Base-by-base conservation (phyloP, 2,888 invertebrate species). In the Papilio protenor region DNA sequence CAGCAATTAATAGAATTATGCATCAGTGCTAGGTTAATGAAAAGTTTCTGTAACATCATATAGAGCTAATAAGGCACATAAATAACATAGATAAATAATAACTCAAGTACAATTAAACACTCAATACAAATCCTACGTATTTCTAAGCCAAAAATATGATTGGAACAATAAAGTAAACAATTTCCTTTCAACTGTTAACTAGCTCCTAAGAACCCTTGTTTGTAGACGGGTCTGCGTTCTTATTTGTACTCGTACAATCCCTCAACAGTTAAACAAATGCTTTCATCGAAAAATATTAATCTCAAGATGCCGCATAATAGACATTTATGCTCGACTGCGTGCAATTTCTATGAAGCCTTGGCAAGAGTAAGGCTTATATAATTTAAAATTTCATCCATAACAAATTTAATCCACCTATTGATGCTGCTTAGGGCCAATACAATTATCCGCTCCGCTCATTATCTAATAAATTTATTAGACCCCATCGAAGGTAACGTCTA, bases 241-340 rank as follows among this genome's bases (percentile, higher is more conserved):
- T 87, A 85, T 86, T 88, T 87, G 85, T 87, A 86, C 85, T 85
- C 86, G 87, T 87, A 90, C 88, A 86, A 87, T 86, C 91, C 88
- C 88, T 89, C 86, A 88, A 85, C 85, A 86, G 81, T 86, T 85
- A 85, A 86, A 87, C 86, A 86, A 88, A 87, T 85, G 85, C 81
- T 84, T 83, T 85, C 85, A 88, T 86, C 88, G 92, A 94, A 94
- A 94, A 94, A 94, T 93, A 93, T 94, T 92, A 93, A 93, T 92
- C 91, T 90, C 87, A 83, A 83, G 84, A 87, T 87, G 87, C 86
- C 85, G 88, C 88, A 86, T 94, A 91, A 94, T 94, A 94, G 94
- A 94, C 94, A 94, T 94, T 94, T 93, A 94, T 94, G 94, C 93
- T 87, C 90, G 90, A 90, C 81, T 85, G 91, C 86, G 92, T 87